Conservation (phyloP, 30 jellyfish, hydroid and myxozoan genomes). For the Aurelia aurita complex sp. Pacific region DNA sequence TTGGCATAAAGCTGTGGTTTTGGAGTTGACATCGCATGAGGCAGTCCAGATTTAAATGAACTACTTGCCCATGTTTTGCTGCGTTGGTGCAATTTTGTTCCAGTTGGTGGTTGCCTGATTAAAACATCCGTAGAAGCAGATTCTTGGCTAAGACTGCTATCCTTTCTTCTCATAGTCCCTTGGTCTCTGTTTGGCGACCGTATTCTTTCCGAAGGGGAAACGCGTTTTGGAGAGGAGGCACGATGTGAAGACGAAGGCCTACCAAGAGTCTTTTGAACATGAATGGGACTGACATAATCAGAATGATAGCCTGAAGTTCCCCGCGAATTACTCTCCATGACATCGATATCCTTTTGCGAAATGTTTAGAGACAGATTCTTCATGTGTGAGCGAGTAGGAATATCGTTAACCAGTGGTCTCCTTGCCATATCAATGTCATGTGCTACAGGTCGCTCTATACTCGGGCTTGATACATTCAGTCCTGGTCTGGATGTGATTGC, state of each 20-base stretch:
- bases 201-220: slow-evolving; percentile 1
- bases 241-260: neutral
- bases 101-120: slow-evolving; percentile 70
- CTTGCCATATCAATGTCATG: neutral
- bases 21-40: slow-evolving; percentile 57
- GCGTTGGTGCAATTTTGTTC: slow-evolving; percentile 69
- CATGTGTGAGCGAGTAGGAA: neutral
- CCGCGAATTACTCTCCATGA: slow-evolving; percentile 41
- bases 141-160: slow-evolving; percentile 29
- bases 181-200: neutral
- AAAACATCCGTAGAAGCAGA: slow-evolving; percentile 50
- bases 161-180: slow-evolving; percentile 13
- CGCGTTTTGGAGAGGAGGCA: slow-evolving; percentile 3
- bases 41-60: neutral
- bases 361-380: neutral
- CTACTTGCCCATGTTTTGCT: slow-evolving; percentile 76
- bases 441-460: neutral
- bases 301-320: slow-evolving; percentile 78
- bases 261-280: neutral
- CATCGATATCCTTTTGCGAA: neutral
- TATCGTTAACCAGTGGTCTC: neutral
- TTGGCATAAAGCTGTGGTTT: neutral
- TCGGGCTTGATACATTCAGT: neutral
- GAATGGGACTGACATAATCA: slow-evolving; percentile 26
- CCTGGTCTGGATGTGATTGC: neutral